phyloP scores from a whole-genome alignment of 1,140 invertebrate species.

The Diorhabda sublineata region DNA sequence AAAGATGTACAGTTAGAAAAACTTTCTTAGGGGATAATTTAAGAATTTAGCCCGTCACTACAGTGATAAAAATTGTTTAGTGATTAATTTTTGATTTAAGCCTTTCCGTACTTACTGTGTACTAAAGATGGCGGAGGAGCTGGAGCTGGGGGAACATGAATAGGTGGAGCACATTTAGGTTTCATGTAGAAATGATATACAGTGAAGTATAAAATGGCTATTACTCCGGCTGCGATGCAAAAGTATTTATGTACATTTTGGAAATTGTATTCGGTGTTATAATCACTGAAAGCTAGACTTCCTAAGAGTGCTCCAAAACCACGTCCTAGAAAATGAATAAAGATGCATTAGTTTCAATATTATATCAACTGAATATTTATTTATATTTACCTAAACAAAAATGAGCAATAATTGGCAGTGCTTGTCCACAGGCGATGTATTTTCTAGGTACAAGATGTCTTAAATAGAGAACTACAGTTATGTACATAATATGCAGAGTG shows the following conservation, averaged over 20 bases:
- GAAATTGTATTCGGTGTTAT: constrained; percentile 32
- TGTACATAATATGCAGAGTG: constrained; percentile 78
- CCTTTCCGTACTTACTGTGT: constrained; percentile 41
- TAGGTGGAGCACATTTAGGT: constrained; percentile 62
- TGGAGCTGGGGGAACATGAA: constrained; percentile 35
- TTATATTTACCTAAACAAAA: constrained; percentile 67
- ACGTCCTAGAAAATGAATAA: constrained; percentile 27
- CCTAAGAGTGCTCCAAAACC: constrained; percentile 47
- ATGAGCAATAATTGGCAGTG: constrained; percentile 74
- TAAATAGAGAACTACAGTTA: constrained; percentile 76
- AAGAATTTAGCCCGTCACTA: too few relatives aligned
- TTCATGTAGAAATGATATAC: constrained; percentile 68
- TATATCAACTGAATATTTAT: not conserved
- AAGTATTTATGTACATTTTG: constrained; percentile 45
- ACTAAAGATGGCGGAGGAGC: constrained; percentile 32
- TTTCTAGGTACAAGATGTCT: constrained; percentile 74
- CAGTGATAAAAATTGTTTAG: too few relatives aligned
- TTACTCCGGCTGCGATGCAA: constrained; percentile 58
- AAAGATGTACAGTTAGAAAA: too few relatives aligned
- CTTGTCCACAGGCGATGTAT: constrained; percentile 77
- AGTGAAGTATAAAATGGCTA: constrained; percentile 62
- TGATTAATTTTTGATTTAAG: too few relatives aligned
- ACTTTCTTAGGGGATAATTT: too few relatives aligned
- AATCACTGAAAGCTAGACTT: constrained; percentile 38
- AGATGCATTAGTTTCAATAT: too few relatives aligned